Evolutionary conservation across 2,888 invertebrate species (phyloP).

Genomic region (Ypsolopha sequella): DNA sequence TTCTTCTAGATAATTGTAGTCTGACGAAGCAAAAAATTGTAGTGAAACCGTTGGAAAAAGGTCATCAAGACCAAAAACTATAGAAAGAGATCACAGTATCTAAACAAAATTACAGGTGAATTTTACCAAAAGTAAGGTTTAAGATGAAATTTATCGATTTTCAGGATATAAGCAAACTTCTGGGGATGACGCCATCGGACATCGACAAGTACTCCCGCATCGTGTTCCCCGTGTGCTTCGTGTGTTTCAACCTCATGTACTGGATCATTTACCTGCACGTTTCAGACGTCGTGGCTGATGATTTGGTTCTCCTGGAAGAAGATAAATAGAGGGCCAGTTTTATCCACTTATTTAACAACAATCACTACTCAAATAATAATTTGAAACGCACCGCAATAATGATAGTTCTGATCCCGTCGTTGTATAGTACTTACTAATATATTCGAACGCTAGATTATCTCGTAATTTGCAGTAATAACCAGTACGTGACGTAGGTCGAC

Average conservation of each 20-base stretch:
- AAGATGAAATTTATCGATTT: conserved; percentile 17
- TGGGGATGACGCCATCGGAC: conserved; percentile 95
- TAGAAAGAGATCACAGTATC: no score
- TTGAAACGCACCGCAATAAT: conserved; percentile 3
- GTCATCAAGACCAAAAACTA: no score
- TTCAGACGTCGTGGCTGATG: conserved; percentile 95
- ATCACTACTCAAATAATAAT: conserved; percentile 6
- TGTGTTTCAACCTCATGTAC: conserved; percentile 98
- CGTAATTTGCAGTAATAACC: no score
- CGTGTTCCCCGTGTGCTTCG: conserved; percentile 98
- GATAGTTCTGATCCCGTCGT: not conserved
- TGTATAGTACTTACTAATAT: not conserved
- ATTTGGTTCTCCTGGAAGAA: conserved; percentile 86
- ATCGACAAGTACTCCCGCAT: conserved; percentile 99
- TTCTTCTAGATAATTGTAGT: no score
- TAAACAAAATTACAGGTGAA: not conserved
- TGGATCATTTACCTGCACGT: conserved; percentile 98
- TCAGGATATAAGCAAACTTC: conserved; percentile 89
- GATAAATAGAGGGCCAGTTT: conserved; percentile 59
- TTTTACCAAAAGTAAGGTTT: not conserved
- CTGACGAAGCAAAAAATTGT: no score
- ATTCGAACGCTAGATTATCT: not conserved
- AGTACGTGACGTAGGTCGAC: not conserved
- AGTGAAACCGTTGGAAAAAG: no score
- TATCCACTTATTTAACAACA: conserved; percentile 53